Evolutionary conservation across 1,140 invertebrate genomes (phyloP).

Genomic region (Bombus pyrosoma): DNA sequence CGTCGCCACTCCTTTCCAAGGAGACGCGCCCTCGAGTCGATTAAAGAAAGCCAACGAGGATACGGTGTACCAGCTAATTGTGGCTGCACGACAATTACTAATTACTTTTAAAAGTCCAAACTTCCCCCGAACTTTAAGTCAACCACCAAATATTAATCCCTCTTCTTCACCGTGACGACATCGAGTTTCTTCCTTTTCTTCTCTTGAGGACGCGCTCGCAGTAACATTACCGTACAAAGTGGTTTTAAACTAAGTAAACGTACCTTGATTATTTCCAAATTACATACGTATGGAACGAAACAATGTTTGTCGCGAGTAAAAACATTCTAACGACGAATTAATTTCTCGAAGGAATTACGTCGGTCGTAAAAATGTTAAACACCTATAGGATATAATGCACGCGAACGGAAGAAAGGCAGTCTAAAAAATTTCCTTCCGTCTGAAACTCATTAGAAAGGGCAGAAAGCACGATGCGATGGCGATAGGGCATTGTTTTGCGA

Average conservation of each 20-base stretch:
- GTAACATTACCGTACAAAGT: too few relatives aligned
- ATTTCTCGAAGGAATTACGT: background rate
- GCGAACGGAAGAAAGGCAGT: background rate
- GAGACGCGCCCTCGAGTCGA: background rate
- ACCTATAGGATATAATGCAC: background rate
- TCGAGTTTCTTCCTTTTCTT: background rate
- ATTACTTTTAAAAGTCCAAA: constrained; percentile 11
- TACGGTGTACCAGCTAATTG: constrained; percentile 6
- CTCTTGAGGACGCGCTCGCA: too few relatives aligned
- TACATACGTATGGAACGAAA: background rate
- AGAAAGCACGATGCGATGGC: background rate
- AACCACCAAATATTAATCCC: background rate
- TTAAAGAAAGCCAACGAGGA: constrained; percentile 23
- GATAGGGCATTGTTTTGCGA: constrained; percentile 26
- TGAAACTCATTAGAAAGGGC: constrained; percentile 4
- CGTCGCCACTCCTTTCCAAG: too few relatives aligned
- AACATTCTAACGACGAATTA: background rate
- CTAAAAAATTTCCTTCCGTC: constrained; percentile 1
- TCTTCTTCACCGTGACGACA: background rate
- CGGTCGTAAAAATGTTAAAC: background rate
- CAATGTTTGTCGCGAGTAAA: background rate
- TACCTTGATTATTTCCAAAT: too few relatives aligned
- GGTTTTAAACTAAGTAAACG: too few relatives aligned
- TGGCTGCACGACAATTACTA: constrained; percentile 14
- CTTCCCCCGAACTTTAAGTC: background rate